Percentiles rank a stretch among this genome's conserved stretches.
Conservation (phyloP, 1,140 invertebrate species). For the Aleiodes sp. region DNA sequence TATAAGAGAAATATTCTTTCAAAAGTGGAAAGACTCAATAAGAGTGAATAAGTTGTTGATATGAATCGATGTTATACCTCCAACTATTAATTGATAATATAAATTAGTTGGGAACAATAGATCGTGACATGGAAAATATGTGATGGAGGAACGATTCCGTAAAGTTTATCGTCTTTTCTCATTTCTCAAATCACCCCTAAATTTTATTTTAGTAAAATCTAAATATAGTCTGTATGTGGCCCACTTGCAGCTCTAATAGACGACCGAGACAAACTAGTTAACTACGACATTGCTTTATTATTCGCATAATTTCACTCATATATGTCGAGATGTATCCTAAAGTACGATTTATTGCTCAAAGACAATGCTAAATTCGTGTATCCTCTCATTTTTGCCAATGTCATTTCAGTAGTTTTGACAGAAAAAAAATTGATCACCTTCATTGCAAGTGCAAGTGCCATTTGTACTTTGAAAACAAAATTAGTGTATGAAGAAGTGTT, state of each 20-base stretch:
- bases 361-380: neutral
- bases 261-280: constrained; percentile 34
- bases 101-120: no score
- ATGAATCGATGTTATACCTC: no score
- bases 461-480: neutral
- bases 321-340: neutral
- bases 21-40: neutral
- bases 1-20: neutral
- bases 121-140: constrained; percentile 38
- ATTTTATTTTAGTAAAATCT: constrained; percentile 48
- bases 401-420: neutral
- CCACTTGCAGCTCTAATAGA: constrained; percentile 41
- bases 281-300: constrained; percentile 32
- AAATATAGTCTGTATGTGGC: constrained; percentile 54
- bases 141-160: constrained; percentile 35
- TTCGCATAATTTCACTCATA: constrained; percentile 11
- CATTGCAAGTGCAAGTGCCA: neutral
- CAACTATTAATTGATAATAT: no score
- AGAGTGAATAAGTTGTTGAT: neutral
- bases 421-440: neutral
- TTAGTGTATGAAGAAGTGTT: no score
- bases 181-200: constrained; percentile 39
- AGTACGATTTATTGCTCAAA: neutral
- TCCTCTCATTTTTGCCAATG: neutral
- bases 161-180: constrained; percentile 19